Base-by-base conservation (phyloP, 2,888 invertebrate genomes). In the Boloria euphrosyne region DNA sequence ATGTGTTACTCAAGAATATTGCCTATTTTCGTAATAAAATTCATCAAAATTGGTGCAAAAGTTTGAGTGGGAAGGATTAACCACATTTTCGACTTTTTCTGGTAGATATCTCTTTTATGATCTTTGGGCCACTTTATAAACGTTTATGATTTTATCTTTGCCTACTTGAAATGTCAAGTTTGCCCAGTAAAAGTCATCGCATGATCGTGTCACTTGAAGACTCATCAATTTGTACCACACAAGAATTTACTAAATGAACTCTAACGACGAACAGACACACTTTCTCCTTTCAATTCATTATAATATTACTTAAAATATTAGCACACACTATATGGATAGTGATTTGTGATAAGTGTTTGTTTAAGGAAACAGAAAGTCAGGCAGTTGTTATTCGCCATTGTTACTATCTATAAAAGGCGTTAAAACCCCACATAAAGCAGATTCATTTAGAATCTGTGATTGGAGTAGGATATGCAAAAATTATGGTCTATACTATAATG, bases 281-380 rank as follows among this genome's bases (percentile, higher is more conserved):
- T 86, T 86, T 86, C 86, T 76, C 86, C 76, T 69, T 76, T 81
- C 78, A 81, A 81, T 84, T 84, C 79, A 82, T 75, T 75, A 74
- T 75, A 69, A 74, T 53, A 63, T 71, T 55, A 59, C 51, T 64
- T 47, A 47, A 62, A 53, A 58, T 60, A 61, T 66, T 18, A 38
- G 31, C 31, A 38, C 31, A 31, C 31, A 38, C 7, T 10, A 31
- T 10, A 13, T 43, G 7, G 22, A 13, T 17, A 1, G 38, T 38
- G 16, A 17, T 53, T 18, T 1, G n/a, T 10, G 43, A 14, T 43
- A 38, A 55, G 17, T 16, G 18, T 43, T 44, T n/a, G 31, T 55
- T 43, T 18, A 53, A 31, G 27, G 14, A 53, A 27, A 31, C 31
- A 14, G 17, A 10, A 38, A 38, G 31, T 10, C 31, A 10, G 10